Evolutionary conservation across 2,797 vertebrate genomes (phyloP).

Genomic region (Lateolabrax maculatus): DNA sequence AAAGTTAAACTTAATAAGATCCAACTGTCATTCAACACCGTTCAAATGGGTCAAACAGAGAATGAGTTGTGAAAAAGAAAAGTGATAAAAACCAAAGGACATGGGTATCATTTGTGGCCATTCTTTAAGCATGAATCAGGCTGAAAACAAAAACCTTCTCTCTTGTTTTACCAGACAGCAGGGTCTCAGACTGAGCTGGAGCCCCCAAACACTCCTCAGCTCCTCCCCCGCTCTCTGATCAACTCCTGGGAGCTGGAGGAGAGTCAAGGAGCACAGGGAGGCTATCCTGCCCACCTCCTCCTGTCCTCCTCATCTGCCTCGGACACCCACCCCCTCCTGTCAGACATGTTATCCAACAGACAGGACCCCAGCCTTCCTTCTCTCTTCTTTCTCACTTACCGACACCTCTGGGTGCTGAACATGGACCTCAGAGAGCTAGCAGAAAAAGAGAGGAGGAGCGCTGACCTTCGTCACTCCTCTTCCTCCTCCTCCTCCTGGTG

Average conservation of each 20-base stretch:
- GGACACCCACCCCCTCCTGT: constrained; percentile 72
- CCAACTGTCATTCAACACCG: not conserved
- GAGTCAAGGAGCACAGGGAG: constrained; percentile 87
- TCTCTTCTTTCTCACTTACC: constrained; percentile 91
- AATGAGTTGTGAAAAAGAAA: not conserved
- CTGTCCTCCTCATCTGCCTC: constrained; percentile 1
- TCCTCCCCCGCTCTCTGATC: constrained; percentile 89
- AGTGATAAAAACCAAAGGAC: no score
- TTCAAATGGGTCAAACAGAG: not conserved
- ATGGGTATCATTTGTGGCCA: not conserved
- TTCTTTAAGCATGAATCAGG: not conserved
- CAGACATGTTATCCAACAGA: constrained; percentile 68
- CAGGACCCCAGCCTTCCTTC: constrained; percentile 82
- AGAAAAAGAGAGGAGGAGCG: constrained; percentile 29
- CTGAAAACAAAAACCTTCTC: not conserved
- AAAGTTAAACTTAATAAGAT: not conserved
- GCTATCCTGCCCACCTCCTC: constrained; percentile 87
- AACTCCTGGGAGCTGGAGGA: constrained; percentile 91
- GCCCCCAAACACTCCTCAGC: constrained; percentile 71
- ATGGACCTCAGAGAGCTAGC: constrained; percentile 88
- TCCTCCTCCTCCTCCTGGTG: constrained; percentile 64
- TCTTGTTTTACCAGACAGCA: constrained; percentile 23
- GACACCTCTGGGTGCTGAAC: constrained; percentile 91
- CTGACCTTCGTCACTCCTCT: constrained; percentile 68
- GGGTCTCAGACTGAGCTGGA: not conserved